Evolutionary conservation across 2,797 vertebrate genomes (phyloP).

Genomic region (Sebastes minor): DNA sequence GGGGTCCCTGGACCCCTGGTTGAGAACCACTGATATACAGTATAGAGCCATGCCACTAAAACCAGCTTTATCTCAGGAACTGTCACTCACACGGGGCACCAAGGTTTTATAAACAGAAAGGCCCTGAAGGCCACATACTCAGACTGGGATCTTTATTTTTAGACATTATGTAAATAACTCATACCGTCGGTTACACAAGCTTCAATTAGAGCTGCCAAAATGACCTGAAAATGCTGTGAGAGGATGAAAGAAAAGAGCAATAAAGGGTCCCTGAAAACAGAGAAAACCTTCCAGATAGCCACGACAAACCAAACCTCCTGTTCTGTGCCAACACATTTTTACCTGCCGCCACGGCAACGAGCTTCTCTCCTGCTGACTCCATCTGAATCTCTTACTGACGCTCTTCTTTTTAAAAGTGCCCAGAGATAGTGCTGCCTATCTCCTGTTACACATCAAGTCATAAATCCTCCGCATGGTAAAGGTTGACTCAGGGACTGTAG

Average conservation of each 20-base stretch:
- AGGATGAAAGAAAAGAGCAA: background rate
- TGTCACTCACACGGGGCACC: background rate
- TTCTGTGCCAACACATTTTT: slow-evolving; percentile 48
- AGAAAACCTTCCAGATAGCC: background rate
- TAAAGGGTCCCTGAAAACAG: background rate
- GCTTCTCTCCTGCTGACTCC: slow-evolving; percentile 31
- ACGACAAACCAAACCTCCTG: slow-evolving; percentile 9
- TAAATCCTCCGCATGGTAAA: background rate
- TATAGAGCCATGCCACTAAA: background rate
- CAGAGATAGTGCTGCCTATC: background rate
- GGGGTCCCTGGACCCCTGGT: too few species aligned
- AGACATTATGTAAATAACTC: background rate
- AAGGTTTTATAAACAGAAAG: background rate
- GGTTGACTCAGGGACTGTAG: slow-evolving; percentile 21
- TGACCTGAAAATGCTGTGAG: background rate
- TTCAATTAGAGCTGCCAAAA: background rate
- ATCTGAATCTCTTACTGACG: background rate
- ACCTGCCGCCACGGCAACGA: slow-evolving; percentile 52
- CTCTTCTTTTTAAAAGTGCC: background rate
- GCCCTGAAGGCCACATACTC: background rate
- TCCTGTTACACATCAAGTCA: background rate
- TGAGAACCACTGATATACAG: too few species aligned
- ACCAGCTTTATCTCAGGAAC: background rate
- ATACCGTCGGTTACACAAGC: background rate
- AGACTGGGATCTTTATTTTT: background rate